Conservation (phyloP, 1,140 invertebrate species). For the Camponotus pennsylvanicus region DNA sequence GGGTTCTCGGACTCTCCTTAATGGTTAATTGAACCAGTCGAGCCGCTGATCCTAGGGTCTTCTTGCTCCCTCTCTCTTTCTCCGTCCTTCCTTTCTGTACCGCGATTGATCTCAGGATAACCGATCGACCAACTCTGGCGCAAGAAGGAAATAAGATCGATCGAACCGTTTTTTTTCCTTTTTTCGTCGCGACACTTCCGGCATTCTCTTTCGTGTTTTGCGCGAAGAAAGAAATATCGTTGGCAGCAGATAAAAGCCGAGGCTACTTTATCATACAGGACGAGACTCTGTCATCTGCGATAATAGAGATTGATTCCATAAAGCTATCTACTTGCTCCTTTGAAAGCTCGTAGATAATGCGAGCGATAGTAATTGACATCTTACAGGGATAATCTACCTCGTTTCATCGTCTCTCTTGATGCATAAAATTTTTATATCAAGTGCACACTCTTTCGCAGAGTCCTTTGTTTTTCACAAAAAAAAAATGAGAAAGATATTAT, state of each 20-base stretch:
- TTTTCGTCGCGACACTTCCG: constrained; percentile 33
- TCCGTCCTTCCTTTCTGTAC: constrained; percentile 2
- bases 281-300: constrained; percentile 24
- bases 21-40: constrained; percentile 77
- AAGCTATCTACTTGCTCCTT: neutral
- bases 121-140: constrained; percentile 63
- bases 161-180: constrained; percentile 38
- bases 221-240: constrained; percentile 14
- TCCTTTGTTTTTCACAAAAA: neutral
- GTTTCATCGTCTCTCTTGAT: neutral
- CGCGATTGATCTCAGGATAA: constrained; percentile 64
- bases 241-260: constrained; percentile 33
- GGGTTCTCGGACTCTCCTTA: constrained; percentile 68
- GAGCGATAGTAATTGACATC: constrained; percentile 8
- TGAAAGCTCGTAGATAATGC: neutral
- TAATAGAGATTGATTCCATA: constrained; percentile 52
- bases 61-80: neutral
- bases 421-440: constrained; percentile 1
- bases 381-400: neutral
- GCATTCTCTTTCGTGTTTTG: constrained; percentile 7
- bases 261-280: constrained; percentile 50
- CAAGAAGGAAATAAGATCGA: constrained; percentile 59
- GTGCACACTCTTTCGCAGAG: neutral
- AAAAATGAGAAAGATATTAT: neutral
- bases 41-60: constrained; percentile 71